Conservation (phyloP, 2,888 invertebrate species). For the Caenorhabditis uteleia region DNA sequence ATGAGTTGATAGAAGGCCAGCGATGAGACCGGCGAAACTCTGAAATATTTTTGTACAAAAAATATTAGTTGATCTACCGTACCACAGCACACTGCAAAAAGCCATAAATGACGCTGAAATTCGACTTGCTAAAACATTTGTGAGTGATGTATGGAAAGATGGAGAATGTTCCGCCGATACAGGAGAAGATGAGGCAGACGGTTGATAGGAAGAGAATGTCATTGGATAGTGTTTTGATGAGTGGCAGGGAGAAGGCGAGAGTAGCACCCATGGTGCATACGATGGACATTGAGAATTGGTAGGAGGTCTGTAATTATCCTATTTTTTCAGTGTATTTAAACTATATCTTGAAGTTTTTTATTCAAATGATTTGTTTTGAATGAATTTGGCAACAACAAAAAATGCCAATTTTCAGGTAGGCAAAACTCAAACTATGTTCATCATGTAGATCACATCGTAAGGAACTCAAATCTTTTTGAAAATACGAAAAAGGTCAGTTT, state of each 20-base stretch:
- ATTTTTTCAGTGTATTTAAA: not conserved
- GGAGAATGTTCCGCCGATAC: slow-evolving; percentile 65
- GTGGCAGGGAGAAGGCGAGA: slow-evolving; percentile 56
- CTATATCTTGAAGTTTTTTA: too few species aligned
- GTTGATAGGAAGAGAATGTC: slow-evolving; percentile 47
- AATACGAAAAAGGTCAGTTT: too few species aligned
- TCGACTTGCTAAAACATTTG: slow-evolving; percentile 59
- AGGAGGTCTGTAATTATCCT: slow-evolving; percentile 51
- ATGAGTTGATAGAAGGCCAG: slow-evolving; percentile 61
- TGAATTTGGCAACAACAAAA: too few species aligned
- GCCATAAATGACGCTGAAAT: slow-evolving; percentile 66
- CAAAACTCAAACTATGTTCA: too few species aligned
- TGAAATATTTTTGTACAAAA: slow-evolving; percentile 23
- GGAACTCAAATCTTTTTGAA: too few species aligned
- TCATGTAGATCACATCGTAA: too few species aligned
- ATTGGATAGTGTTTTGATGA: slow-evolving; percentile 44
- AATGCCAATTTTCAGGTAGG: too few species aligned
- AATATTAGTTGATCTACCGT: slow-evolving; percentile 4
- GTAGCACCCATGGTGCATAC: slow-evolving; percentile 59
- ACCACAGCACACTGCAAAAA: slow-evolving; percentile 60
- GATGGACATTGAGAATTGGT: slow-evolving; percentile 63
- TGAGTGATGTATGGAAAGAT: slow-evolving; percentile 64
- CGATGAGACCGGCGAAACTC: slow-evolving; percentile 61
- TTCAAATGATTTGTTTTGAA: too few species aligned
- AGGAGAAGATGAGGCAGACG: slow-evolving; percentile 60